Evolutionary conservation across 2,888 invertebrate species (phyloP), one percentile per base, ranked within the genome.

Genomic region (Drosophila formosana): DNA sequence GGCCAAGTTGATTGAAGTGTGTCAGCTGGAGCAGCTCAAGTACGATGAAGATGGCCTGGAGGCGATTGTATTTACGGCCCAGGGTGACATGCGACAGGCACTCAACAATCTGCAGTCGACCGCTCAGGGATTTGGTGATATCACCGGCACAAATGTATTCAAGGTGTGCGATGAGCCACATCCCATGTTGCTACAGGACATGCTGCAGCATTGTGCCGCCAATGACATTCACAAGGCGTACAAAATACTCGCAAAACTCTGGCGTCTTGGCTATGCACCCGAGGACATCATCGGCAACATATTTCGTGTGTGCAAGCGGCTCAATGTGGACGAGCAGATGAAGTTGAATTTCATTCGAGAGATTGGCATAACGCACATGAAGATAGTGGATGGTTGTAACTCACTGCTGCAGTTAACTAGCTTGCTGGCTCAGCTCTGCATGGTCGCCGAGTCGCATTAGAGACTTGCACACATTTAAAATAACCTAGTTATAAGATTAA

Each of bases 161-260:
- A 98, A 98, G 94, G 98, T 99, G 8, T 99, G 99, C 92, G 99
- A 99, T 92, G 99, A 99, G 92, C 99, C 99, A 0, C 99, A 99
- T 93, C 99, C 99, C 0, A 94, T 98, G 91, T 93, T 98, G 2
- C 96, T 99, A 52, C 96, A 97, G 92, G 95, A 96, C 87, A 98
- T 99, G 98, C 93, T 99, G 51, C 95, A 96, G 74, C 94, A 95
- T 81, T 99, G 99, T 92, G 93, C 94, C 0, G 93, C 95, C 58
- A 96, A 96, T 45, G 96, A 98, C 88, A 95, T 98, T 67, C 96
- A 96, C 68, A 96, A 96, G 80, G 97, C 98, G 0, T 98, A 96
- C 90, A 96, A 96, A 95, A 95, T 97, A 52, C 94, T 99, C 90
- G 95, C 96, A 2, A 96, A 98, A 91, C 93, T 99, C 61, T 98